Conservation (phyloP, 2,888 invertebrate species). For the Tachina grossa region DNA sequence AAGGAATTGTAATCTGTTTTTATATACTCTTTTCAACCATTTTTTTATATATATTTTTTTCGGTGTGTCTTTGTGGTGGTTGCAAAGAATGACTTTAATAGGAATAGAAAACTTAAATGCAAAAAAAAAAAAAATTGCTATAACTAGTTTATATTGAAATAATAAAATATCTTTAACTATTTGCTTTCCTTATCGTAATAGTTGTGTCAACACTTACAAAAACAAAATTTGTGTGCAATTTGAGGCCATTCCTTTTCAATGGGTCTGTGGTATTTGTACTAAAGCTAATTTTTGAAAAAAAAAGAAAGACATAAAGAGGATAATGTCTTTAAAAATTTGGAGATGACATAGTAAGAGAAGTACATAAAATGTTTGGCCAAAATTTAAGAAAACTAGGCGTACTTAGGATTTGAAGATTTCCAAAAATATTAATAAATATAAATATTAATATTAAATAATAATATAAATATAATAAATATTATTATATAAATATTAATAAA, state of each 20-base stretch:
- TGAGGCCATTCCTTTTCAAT: constrained; percentile 19
- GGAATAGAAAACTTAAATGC: constrained; percentile 46
- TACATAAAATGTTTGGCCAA: too few relatives aligned
- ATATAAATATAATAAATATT: too few relatives aligned
- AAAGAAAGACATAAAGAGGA: too few relatives aligned
- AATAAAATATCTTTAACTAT: constrained; percentile 52
- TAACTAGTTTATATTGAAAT: constrained; percentile 9
- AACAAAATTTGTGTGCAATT: constrained; percentile 51
- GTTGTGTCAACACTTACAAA: constrained; percentile 53
- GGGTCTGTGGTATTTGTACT: not conserved
- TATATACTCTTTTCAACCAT: not conserved
- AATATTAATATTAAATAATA: too few relatives aligned
- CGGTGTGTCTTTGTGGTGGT: not conserved
- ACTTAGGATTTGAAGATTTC: too few relatives aligned
- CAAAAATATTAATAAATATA: too few relatives aligned
- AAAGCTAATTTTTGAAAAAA: constrained; percentile 6
- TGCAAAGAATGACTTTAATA: constrained; percentile 21
- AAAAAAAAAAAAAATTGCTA: constrained; percentile 26
- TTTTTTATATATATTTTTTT: not conserved
- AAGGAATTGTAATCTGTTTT: constrained; percentile 46
- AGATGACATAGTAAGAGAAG: too few relatives aligned
- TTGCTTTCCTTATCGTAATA: constrained; percentile 63
- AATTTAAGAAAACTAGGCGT: too few relatives aligned
- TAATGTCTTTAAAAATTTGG: too few relatives aligned
- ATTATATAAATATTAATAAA: too few relatives aligned